Evolutionary conservation across 2,888 invertebrate species (phyloP).

Genomic region (Diachrysia chrysitis): DNA sequence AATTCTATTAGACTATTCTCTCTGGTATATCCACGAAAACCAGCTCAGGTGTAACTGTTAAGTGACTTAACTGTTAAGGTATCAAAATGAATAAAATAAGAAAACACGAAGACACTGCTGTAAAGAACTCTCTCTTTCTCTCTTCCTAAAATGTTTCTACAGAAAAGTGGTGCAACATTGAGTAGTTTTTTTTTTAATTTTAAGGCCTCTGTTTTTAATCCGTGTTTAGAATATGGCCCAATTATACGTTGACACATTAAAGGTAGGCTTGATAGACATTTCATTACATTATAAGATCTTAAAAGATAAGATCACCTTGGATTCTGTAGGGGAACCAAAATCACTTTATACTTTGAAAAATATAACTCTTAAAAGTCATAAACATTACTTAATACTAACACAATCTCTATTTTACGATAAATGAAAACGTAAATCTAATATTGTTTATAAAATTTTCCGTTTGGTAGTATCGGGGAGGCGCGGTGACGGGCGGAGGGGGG

Average conservation of each 20-base stretch:
- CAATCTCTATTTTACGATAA: slow-evolving; percentile 31
- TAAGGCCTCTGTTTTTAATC: neutral
- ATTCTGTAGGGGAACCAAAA: neutral
- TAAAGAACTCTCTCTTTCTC: no score
- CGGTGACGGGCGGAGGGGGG: slow-evolving; percentile 56
- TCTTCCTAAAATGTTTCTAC: neutral
- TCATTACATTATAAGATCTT: neutral
- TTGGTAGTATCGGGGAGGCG: slow-evolving; percentile 68
- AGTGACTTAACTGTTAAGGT: no score
- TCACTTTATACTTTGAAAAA: neutral
- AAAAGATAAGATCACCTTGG: neutral
- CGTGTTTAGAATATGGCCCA: neutral
- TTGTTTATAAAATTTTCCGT: slow-evolving; percentile 79
- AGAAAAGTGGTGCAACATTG: no score
- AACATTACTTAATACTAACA: slow-evolving; percentile 26
- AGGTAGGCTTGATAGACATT: neutral
- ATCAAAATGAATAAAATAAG: no score
- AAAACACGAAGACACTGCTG: no score
- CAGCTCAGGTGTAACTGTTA: no score
- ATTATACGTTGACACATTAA: neutral
- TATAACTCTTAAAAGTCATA: neutral
- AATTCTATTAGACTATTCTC: no score
- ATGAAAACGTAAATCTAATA: slow-evolving; percentile 57
- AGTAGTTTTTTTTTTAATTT: neutral
- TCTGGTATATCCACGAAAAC: no score